phyloP scores from a whole-genome alignment of 1,140 invertebrate species.

The Euura saliciscinereae region DNA sequence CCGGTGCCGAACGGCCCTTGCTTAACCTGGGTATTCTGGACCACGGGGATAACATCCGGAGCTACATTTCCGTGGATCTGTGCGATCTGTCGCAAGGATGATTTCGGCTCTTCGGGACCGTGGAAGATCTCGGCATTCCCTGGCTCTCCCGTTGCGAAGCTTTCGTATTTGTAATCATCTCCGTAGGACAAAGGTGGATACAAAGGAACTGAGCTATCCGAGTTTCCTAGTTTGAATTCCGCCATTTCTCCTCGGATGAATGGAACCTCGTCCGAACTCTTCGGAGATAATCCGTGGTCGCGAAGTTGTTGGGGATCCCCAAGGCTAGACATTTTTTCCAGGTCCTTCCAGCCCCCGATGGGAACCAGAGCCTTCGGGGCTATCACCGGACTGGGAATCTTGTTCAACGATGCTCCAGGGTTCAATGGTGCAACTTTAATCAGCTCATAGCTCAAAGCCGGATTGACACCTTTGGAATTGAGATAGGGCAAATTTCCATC shows the following conservation, averaged over 20 bases:
- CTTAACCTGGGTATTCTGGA: not conserved
- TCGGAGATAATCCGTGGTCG: not conserved
- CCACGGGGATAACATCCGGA: slow-evolving; percentile 1
- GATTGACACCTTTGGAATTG: slow-evolving; percentile 16
- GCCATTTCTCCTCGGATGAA: slow-evolving; percentile 15
- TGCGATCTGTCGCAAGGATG: not conserved
- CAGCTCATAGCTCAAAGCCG: not conserved
- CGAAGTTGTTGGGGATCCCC: not conserved
- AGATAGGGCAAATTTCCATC: slow-evolving; percentile 8
- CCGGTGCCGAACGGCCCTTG: not conserved
- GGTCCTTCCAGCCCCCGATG: not conserved
- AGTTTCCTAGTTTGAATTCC: slow-evolving; percentile 15
- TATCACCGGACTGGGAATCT: not conserved
- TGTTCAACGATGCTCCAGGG: not conserved
- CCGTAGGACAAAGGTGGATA: slow-evolving; percentile 17
- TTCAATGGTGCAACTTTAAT: not conserved
- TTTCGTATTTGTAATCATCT: not conserved
- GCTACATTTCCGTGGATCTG: slow-evolving; percentile 9
- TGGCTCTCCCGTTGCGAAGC: no score
- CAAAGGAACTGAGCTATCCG: slow-evolving; percentile 3
- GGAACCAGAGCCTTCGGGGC: not conserved
- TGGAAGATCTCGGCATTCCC: not conserved
- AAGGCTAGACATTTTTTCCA: not conserved
- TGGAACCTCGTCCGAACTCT: not conserved
- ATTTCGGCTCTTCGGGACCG: not conserved